A percentile compares a stretch with the other conserved stretches of the same genome.
These are phyloP conservation scores for Marisa cornuarietis DNA, from an alignment of 1,140 invertebrate species.

Conservation along the genomic window DNA sequence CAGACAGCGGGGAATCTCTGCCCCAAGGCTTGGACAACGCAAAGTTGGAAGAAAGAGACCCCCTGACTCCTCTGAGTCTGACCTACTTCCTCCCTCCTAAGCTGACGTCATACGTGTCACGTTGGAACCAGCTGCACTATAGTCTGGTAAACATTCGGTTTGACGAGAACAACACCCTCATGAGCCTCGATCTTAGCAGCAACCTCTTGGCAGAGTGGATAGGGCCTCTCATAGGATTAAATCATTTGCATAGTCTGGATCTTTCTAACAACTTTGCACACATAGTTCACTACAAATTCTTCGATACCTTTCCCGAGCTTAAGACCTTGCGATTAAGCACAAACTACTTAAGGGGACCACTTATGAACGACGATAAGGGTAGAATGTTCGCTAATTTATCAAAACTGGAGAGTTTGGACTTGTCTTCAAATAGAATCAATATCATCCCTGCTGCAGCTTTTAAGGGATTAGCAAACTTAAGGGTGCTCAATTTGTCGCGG, in stretches of 20 bases:
- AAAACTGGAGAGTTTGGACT: constrained; percentile 26
- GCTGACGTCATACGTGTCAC: constrained; percentile 7
- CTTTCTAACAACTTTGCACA: constrained; percentile 21
- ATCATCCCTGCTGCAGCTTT: constrained; percentile 15
- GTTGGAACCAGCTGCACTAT: constrained; percentile 22
- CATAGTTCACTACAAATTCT: constrained; percentile 22
- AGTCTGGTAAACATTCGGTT: background rate
- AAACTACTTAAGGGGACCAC: constrained; percentile 16
- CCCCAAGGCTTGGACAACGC: too few relatives aligned
- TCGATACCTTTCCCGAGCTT: constrained; percentile 11
- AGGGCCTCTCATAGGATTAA: constrained; percentile 23
- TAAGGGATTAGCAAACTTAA: constrained; percentile 14
- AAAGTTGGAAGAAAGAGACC: background rate
- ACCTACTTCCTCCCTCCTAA: constrained; percentile 20
- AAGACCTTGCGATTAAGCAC: constrained; percentile 14
- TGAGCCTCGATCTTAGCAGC: background rate
- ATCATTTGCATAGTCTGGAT: constrained; percentile 15
- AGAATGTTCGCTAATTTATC: constrained; percentile 6
- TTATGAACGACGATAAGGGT: background rate
- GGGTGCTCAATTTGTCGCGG: constrained; percentile 16
- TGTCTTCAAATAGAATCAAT: constrained; percentile 34
- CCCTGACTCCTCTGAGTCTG: background rate
- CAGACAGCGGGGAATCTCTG: too few relatives aligned
- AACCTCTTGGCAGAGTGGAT: constrained; percentile 19
- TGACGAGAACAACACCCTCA: background rate